Percentiles rank a stretch among this genome's conserved stretches.
These are phyloP conservation scores for Cassiopea andromeda DNA, from an alignment of 30 jellyfish, hydroid and myxozoan genomes.

Conservation along the genomic window DNA sequence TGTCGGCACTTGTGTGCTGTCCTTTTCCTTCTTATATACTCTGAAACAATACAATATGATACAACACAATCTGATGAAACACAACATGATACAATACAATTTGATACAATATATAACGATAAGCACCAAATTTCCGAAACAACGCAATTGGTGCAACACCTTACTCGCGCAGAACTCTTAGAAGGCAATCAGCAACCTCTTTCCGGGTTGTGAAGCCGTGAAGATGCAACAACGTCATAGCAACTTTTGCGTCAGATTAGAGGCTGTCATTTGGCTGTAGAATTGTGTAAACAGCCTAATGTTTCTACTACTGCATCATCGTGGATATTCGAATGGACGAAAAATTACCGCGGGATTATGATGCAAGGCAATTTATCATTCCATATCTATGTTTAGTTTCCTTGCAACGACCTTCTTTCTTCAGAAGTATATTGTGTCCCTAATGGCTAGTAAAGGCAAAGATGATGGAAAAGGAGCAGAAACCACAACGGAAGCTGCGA, in stretches of 20 bases:
- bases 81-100: too few relatives aligned
- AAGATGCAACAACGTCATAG: not conserved
- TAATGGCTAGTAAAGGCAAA: constrained; percentile 65
- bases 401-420: constrained; percentile 45
- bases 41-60: too few relatives aligned
- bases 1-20: too few relatives aligned
- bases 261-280: not conserved
- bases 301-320: not conserved
- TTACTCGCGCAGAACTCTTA: not conserved
- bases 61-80: too few relatives aligned
- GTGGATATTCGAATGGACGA: not conserved
- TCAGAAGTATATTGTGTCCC: constrained; percentile 38
- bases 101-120: too few relatives aligned
- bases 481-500: constrained; percentile 8
- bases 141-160: not conserved
- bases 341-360: not conserved
- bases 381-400: constrained; percentile 68
- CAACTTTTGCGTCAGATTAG: constrained; percentile 6
- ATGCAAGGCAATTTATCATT: not conserved
- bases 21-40: too few relatives aligned
- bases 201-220: not conserved
- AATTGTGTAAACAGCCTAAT: not conserved
- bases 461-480: constrained; percentile 32
- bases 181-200: constrained; percentile 1
- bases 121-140: not conserved